Percentiles rank a stretch among this genome's conserved stretches.
These are phyloP conservation scores for Andrena bucephala DNA, from an alignment of 2,888 invertebrate genomes.

Conservation along the genomic window DNA sequence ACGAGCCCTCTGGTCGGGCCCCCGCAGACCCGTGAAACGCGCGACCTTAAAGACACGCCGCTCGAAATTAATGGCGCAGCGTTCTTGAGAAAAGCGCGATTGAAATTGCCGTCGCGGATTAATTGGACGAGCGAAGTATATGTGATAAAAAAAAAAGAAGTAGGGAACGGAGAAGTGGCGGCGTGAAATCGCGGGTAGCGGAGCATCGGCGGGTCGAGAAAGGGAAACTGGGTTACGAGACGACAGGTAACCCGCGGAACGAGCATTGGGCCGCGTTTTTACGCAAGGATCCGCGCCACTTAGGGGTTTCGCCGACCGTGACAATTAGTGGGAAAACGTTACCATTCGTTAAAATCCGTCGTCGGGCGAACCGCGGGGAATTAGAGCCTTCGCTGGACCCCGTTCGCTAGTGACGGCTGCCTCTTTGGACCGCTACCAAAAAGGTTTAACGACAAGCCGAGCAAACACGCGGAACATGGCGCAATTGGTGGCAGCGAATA, in stretches of 20 bases:
- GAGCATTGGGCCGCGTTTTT: conserved; percentile 10
- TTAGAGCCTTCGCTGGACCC: conserved; percentile 24
- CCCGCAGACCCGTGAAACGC: neutral
- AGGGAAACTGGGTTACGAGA: conserved; percentile 42
- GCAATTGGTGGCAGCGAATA: conserved; percentile 41
- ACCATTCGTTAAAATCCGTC: conserved; percentile 47
- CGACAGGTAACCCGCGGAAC: conserved; percentile 19
- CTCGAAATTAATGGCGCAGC: conserved; percentile 31
- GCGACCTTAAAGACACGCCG: neutral
- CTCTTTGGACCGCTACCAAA: conserved; percentile 67
- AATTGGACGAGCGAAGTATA: conserved; percentile 35
- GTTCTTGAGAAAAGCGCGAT: neutral
- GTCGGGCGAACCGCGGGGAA: conserved; percentile 32
- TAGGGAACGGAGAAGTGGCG: neutral
- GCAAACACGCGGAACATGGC: conserved; percentile 28
- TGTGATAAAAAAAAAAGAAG: neutral
- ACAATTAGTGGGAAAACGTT: conserved; percentile 52
- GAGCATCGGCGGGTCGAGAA: neutral
- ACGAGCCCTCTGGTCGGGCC: conserved; percentile 8
- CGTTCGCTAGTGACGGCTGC: conserved; percentile 6
- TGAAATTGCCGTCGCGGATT: conserved; percentile 20
- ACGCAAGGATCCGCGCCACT: conserved; percentile 51
- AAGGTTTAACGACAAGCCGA: conserved; percentile 54
- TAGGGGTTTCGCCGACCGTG: conserved; percentile 40
- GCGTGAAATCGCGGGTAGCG: neutral